Conservation (phyloP, 1,140 invertebrate genomes). For the Atopsyche davidsoni region DNA sequence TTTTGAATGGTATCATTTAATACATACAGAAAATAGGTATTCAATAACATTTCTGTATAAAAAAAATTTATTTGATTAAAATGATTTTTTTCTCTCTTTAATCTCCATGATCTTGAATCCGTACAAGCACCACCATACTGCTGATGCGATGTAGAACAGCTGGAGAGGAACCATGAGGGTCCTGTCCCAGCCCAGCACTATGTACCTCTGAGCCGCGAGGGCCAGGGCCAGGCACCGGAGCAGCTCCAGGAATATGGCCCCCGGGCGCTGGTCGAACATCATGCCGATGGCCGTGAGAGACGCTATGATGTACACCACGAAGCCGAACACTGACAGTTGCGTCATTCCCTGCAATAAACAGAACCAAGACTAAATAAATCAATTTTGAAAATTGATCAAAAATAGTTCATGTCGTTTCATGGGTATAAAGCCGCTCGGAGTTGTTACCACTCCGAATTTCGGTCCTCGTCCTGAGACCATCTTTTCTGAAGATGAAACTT, state of each 20-base stretch:
- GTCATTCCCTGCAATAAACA: slow-evolving; percentile 52
- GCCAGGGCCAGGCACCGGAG: slow-evolving; percentile 49
- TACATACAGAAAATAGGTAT: too few species aligned
- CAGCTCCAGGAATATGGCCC: slow-evolving; percentile 50
- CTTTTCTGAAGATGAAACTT: too few species aligned
- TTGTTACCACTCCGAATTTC: too few species aligned
- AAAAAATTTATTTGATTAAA: too few species aligned
- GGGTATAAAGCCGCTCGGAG: too few species aligned
- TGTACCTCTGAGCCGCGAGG: slow-evolving; percentile 14
- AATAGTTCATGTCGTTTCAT: too few species aligned
- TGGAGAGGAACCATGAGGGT: slow-evolving; percentile 18
- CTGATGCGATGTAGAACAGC: slow-evolving; percentile 24
- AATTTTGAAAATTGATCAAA: too few species aligned
- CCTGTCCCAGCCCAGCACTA: slow-evolving; percentile 9
- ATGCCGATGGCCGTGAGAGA: slow-evolving; percentile 64
- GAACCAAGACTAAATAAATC: too few species aligned
- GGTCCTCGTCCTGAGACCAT: too few species aligned
- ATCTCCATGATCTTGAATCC: slow-evolving; percentile 25
- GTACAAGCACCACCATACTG: slow-evolving; percentile 25
- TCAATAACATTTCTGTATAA: too few species aligned
- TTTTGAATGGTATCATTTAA: too few species aligned
- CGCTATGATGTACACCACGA: slow-evolving; percentile 58
- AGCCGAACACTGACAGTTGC: slow-evolving; percentile 49
- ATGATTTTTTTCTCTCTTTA: slow-evolving; percentile 16
- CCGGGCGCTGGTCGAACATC: slow-evolving; percentile 56